Conservation (phyloP, 2,888 invertebrate species). For the Agrochola lota region DNA sequence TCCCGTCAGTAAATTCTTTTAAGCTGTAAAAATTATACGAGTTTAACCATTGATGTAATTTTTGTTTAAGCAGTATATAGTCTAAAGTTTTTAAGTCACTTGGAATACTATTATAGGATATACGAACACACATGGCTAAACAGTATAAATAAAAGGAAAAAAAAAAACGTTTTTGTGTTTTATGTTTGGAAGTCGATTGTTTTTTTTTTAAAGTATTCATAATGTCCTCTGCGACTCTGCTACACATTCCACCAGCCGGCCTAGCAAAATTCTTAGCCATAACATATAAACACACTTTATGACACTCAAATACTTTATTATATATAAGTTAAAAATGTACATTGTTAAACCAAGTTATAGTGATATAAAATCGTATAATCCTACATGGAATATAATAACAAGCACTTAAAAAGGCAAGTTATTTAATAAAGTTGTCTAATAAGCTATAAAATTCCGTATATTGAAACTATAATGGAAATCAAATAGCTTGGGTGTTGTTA, state of each 20-base stretch:
- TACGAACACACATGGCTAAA: no score
- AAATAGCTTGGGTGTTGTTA: slow-evolving; percentile 10
- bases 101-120: no score
- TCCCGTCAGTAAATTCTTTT: no score
- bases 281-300: not conserved
- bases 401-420: not conserved
- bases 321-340: not conserved
- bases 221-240: no score
- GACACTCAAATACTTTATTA: not conserved
- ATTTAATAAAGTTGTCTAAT: slow-evolving; percentile 31
- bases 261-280: not conserved
- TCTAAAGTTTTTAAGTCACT: no score
- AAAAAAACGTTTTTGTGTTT: no score
- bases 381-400: not conserved
- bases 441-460: slow-evolving; percentile 34
- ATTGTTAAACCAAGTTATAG: slow-evolving; percentile 8
- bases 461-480: slow-evolving; percentile 36
- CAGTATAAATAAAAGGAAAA: no score
- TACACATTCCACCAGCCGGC: not conserved
- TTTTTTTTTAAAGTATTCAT: no score
- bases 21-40: no score
- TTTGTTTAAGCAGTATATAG: no score
- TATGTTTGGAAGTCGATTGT: no score
- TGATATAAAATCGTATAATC: slow-evolving; percentile 17
- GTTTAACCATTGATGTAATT: no score